Conservation (phyloP, 2,888 invertebrate species). For the Xestia xanthographa region DNA sequence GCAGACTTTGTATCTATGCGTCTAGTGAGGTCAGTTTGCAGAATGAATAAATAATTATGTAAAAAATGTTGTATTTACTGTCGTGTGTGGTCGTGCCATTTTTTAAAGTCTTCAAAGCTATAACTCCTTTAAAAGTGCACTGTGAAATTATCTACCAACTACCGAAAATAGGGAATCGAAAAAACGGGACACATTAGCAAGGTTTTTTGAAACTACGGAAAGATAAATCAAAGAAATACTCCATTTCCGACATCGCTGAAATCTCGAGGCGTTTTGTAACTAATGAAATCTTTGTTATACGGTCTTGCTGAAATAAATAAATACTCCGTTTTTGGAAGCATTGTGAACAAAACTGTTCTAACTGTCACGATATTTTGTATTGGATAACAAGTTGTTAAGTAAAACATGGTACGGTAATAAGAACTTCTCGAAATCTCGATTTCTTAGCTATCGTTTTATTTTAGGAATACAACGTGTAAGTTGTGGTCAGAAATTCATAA, state of each 20-base stretch:
- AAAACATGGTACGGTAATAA: not conserved
- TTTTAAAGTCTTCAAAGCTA: not conserved
- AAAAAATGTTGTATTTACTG: not conserved
- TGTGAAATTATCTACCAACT: not conserved
- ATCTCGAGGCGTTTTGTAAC: not conserved
- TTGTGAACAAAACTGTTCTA: not conserved
- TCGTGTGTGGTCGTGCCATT: not conserved
- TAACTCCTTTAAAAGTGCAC: not conserved
- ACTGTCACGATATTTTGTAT: too few species aligned
- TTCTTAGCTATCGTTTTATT: not conserved
- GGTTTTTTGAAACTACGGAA: conserved; percentile 15
- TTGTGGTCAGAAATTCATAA: not conserved
- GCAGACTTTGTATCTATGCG: not conserved
- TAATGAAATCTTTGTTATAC: not conserved
- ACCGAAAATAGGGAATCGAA: not conserved
- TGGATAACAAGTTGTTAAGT: not conserved
- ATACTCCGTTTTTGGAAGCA: not conserved
- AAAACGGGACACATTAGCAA: conserved; percentile 2
- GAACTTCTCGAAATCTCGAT: not conserved
- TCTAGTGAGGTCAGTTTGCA: not conserved
- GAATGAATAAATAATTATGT: not conserved
- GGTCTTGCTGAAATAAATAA: conserved; percentile 6
- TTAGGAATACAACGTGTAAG: not conserved
- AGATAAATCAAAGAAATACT: conserved; percentile 6
- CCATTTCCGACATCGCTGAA: conserved; percentile 13